A percentile compares a stretch with the other conserved stretches of the same genome.
Conservation (phyloP, 2,888 invertebrate genomes). For the Sinodicranocentrus sp. region DNA sequence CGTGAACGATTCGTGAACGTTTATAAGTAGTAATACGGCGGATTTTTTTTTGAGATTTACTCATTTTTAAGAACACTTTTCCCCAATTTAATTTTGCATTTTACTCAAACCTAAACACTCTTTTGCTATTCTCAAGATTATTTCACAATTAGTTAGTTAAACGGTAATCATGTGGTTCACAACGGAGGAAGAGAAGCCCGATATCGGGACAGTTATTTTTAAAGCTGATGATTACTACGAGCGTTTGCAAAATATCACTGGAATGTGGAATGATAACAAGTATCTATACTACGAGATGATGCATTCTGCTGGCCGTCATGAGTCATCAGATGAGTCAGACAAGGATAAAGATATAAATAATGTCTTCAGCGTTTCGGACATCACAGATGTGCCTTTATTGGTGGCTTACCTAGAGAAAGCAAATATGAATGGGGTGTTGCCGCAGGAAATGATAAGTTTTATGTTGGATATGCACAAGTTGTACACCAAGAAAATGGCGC, state of each 20-base stretch:
- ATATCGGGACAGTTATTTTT: slow-evolving; percentile 55
- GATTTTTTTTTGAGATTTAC: too few species aligned
- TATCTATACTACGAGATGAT: slow-evolving; percentile 47
- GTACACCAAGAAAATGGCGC: slow-evolving; percentile 34
- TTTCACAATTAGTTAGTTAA: too few species aligned
- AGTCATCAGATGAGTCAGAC: not conserved
- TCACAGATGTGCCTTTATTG: slow-evolving; percentile 34
- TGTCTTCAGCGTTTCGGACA: too few species aligned
- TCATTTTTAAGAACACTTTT: too few species aligned
- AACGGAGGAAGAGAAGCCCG: slow-evolving; percentile 51
- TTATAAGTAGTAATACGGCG: too few species aligned
- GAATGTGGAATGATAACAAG: slow-evolving; percentile 52
- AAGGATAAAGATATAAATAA: too few species aligned
- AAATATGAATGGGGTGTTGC: slow-evolving; percentile 18
- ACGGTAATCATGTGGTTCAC: slow-evolving; percentile 61
- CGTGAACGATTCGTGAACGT: too few species aligned
- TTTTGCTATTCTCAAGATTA: too few species aligned
- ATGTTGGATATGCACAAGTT: slow-evolving; percentile 53
- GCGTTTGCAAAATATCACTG: slow-evolving; percentile 34
- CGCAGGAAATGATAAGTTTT: slow-evolving; percentile 9
- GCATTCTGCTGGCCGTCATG: slow-evolving; percentile 1
- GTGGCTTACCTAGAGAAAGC: slow-evolving; percentile 43
- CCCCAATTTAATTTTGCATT: too few species aligned
- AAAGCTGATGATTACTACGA: slow-evolving; percentile 61
- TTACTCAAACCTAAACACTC: too few species aligned